Conservation (phyloP, 2,888 invertebrate species). For the Zygothrica quintamaculata region DNA sequence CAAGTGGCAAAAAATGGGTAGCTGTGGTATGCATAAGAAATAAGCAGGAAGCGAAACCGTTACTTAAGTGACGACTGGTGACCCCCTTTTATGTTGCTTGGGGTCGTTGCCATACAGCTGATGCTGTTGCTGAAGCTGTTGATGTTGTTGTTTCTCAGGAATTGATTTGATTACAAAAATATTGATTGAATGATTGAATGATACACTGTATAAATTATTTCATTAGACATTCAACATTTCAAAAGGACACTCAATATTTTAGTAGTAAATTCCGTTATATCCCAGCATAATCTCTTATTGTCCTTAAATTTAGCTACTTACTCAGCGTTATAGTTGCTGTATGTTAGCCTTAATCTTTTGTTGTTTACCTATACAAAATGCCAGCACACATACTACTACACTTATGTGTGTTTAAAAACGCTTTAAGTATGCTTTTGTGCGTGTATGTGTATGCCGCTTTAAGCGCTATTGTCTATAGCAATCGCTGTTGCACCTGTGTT, state of each 20-base stretch:
- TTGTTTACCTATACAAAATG: too few relatives aligned
- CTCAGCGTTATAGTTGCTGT: too few relatives aligned
- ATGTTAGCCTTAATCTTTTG: too few relatives aligned
- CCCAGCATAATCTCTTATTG: too few relatives aligned
- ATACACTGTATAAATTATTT: too few relatives aligned
- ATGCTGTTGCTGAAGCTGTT: neutral
- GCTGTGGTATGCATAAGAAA: slow-evolving; percentile 21
- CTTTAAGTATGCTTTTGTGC: neutral
- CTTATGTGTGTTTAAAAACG: neutral
- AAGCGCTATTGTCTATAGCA: slow-evolving; percentile 19
- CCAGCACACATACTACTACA: too few relatives aligned
- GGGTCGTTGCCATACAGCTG: slow-evolving; percentile 28
- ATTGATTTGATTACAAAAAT: neutral
- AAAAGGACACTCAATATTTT: too few relatives aligned
- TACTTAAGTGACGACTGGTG: slow-evolving; percentile 22
- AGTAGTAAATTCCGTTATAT: too few relatives aligned
- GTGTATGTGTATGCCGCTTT: slow-evolving; percentile 17
- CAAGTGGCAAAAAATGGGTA: neutral
- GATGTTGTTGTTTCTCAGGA: neutral
- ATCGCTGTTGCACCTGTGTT: slow-evolving; percentile 3
- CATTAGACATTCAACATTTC: too few relatives aligned
- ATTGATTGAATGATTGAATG: too few relatives aligned
- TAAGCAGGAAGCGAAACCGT: slow-evolving; percentile 14
- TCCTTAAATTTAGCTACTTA: too few relatives aligned
- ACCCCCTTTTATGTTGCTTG: slow-evolving; percentile 14